These are phyloP conservation scores for Electrophaes corylata DNA, from an alignment of 2,888 invertebrate genomes.

Conservation along the genomic window DNA sequence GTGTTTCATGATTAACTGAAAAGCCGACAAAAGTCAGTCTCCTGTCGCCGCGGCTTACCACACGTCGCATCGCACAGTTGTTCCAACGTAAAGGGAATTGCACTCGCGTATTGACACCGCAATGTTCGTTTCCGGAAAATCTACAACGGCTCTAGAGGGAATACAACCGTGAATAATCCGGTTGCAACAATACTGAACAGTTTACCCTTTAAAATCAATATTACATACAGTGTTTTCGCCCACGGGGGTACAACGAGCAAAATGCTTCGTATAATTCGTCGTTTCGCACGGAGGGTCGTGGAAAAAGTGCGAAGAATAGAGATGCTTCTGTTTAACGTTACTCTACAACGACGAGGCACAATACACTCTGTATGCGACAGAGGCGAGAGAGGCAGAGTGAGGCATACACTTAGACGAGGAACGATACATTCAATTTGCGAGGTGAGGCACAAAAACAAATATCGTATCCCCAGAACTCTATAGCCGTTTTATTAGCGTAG, in stretches of 20 bases:
- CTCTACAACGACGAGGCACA: constrained; percentile 55
- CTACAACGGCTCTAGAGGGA: constrained; percentile 53
- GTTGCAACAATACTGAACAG: constrained; percentile 19
- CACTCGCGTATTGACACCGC: constrained; percentile 1
- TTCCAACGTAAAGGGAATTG: neutral
- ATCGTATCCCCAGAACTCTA: neutral
- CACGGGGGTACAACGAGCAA: constrained; percentile 20
- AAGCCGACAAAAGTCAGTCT: constrained; percentile 42
- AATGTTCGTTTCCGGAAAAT: constrained; percentile 38
- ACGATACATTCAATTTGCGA: constrained; percentile 71
- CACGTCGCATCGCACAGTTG: neutral
- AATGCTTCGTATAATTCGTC: constrained; percentile 66
- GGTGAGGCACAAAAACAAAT: constrained; percentile 55
- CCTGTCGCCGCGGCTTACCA: constrained; percentile 29
- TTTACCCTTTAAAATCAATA: neutral
- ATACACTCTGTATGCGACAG: constrained; percentile 63
- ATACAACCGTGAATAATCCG: constrained; percentile 53
- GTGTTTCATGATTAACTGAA: constrained; percentile 46
- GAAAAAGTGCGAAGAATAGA: constrained; percentile 63
- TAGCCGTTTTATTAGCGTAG: too few species aligned
- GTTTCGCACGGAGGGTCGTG: constrained; percentile 55
- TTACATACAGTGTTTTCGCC: neutral
- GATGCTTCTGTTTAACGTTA: constrained; percentile 60
- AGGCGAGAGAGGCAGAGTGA: constrained; percentile 36
- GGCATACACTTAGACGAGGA: constrained; percentile 52